Percentiles rank a stretch among this genome's conserved stretches.
These are phyloP conservation scores for Gadus macrocephalus DNA, from an alignment of 2,113 vertebrate species.

Conservation along the genomic window DNA sequence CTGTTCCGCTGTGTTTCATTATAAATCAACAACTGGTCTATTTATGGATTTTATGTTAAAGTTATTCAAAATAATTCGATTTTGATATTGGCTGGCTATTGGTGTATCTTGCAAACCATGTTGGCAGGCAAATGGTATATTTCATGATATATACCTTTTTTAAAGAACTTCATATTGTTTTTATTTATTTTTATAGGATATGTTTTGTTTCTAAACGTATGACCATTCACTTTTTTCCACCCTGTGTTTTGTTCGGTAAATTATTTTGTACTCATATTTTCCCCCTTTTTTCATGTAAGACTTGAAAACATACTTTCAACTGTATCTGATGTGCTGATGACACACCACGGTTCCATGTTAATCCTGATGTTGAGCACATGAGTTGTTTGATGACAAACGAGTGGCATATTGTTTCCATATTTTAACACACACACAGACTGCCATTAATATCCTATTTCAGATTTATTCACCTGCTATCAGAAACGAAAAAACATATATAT, in stretches of 20 bases:
- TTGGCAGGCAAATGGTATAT: constrained; percentile 62
- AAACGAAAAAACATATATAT: constrained; percentile 20
- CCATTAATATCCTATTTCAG: constrained; percentile 24
- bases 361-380: constrained; percentile 38
- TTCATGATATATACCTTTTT: constrained; percentile 72
- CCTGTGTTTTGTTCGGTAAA: constrained; percentile 58
- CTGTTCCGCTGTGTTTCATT: too few relatives aligned
- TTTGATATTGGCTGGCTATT: too few relatives aligned
- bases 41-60: too few relatives aligned
- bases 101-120: too few relatives aligned
- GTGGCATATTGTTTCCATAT: constrained; percentile 42
- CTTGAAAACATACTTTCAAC: constrained; percentile 64
- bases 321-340: constrained; percentile 53
- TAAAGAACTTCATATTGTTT: constrained; percentile 71
- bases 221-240: constrained; percentile 66
- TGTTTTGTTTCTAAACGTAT: constrained; percentile 64
- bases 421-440: constrained; percentile 28
- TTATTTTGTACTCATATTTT: constrained; percentile 65
- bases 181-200: constrained; percentile 68
- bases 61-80: too few relatives aligned
- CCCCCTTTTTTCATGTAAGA: constrained; percentile 59
- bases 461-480: constrained; percentile 24
- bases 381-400: constrained; percentile 43
- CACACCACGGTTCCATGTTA: constrained; percentile 43
- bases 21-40: too few relatives aligned